Base-by-base conservation (phyloP, 1,140 invertebrate species). In the Musca vetustissima region DNA sequence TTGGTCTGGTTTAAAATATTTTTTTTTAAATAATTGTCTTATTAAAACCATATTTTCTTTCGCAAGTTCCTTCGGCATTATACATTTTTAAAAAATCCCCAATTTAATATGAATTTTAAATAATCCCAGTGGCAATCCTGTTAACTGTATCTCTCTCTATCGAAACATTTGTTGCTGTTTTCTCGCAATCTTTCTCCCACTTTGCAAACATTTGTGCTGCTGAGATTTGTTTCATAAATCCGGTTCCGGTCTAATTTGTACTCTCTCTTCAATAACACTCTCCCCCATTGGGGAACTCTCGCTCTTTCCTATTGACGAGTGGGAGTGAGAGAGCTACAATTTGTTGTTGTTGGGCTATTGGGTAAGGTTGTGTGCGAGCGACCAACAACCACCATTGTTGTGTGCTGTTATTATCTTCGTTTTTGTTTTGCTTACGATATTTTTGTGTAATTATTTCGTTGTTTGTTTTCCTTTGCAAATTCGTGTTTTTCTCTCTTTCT, bases 351-450 rank as follows among this genome's bases (percentile, higher is more conserved):
- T 57, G 28, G 4, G 22, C 24, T 25, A 55, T 11, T 19, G 49
- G 1, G 21, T 22, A 19, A 19, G 8, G 6, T 19, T 14, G 21
- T 19, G 49, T 8, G 28, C 21, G 32, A 14, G 28, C 28, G 28
- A n/a, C n/a, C n/a, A n/a, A n/a, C n/a, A n/a, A n/a, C n/a, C n/a
- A 17, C 15, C 49, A 19, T 61, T 61, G n/a, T 59, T 59, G 28
- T 59, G 28, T n/a, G n/a, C n/a, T n/a, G n/a, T 59, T 61, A 36
- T 61, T 61, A 36, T 61, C 52, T 14, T 59, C 28, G 28, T 36
- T 61, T 61, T 57, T 61, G 28, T 61, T 61, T 61, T 61, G 28
- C n/a, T 61, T 43, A n/a, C 28, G 24, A 25, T 28, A 28, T 59
- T 32, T n/a, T 61, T 59, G n/a, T 59, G 55, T 25, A 25, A 28